Conservation (phyloP, 2,113 vertebrate species). For the Lampris incognitus region DNA sequence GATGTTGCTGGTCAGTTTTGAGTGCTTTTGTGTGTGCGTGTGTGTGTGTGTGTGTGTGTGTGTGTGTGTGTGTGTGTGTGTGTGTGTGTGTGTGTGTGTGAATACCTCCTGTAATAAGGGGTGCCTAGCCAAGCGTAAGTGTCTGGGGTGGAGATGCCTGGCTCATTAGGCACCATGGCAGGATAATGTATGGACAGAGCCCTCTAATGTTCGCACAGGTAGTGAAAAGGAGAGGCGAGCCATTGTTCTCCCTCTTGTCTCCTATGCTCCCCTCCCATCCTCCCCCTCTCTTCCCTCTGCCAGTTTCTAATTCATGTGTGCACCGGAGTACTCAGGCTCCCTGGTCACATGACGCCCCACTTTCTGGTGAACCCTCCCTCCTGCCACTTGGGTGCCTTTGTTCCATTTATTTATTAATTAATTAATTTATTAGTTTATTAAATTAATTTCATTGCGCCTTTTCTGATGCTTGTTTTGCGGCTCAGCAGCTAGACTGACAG, state of each 20-base stretch:
- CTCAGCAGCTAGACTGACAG: slow-evolving; percentile 77
- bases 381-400: slow-evolving; percentile 55
- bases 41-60: slow-evolving; percentile 1
- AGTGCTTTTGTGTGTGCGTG: slow-evolving; percentile 12
- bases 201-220: slow-evolving; percentile 65
- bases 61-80: slow-evolving; percentile 17
- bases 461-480: slow-evolving; percentile 69
- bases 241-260: slow-evolving; percentile 68
- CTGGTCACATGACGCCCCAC: slow-evolving; percentile 67
- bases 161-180: slow-evolving; percentile 82
- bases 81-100: slow-evolving; percentile 2
- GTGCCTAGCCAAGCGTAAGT: slow-evolving; percentile 75
- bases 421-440: slow-evolving; percentile 77
- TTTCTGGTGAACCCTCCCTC: slow-evolving; percentile 67
- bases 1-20: slow-evolving; percentile 26
- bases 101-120: slow-evolving; percentile 68
- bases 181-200: slow-evolving; percentile 80
- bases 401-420: slow-evolving; percentile 71
- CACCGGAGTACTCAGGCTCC: slow-evolving; percentile 65
- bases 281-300: slow-evolving; percentile 38
- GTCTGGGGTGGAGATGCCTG: slow-evolving; percentile 77
- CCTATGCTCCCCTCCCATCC: slow-evolving; percentile 29
- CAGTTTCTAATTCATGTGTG: slow-evolving; percentile 50
- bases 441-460: slow-evolving; percentile 64
- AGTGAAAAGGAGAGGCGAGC: slow-evolving; percentile 60